Evolutionary conservation across 1,140 invertebrate species (phyloP), one percentile per base, ranked within the genome.

Genomic region (Caenorhabditis briggsae): DNA sequence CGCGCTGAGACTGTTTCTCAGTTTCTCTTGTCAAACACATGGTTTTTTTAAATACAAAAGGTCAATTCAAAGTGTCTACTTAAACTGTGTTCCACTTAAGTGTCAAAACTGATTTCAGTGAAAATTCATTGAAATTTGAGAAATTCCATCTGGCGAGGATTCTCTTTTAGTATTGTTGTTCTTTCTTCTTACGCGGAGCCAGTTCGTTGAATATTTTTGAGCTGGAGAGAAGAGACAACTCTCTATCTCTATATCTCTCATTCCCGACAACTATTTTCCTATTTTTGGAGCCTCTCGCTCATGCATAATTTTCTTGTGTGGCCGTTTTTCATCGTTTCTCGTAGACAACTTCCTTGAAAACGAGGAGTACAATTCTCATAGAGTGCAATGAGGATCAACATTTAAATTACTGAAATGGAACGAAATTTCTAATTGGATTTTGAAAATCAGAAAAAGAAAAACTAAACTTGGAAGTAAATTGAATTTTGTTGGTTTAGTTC

Each of bases 401-500:
- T 25, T 33, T 3, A 23, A 25, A 61, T 61, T 33, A 11, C 9
- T 20, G 8, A n/a, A 58, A 58, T n/a, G 56, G 56, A 58, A 58
- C 20, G 25, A 61, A 25, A 1, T 61, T 12, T 61, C 25, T 9
- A 33, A 61, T 43, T 46, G 9, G 43, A 70, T 18, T 18, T 46
- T 70, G 41, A 70, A 70, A 70, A 70, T 5, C 16, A 46, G 16
- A 70, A 64, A 11, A 33, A 64, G 14, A 70, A 16, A 70, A 16
- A 70, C 43, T 46, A 33, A 64, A 64, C 9, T 64, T 64, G 8
- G 46, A 46, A 48, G 70, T 53, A 50, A 78, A 78, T 78, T 78
- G 70, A 50, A 50, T 78, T 78, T 41, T 78, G 70, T 78, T 78
- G 70, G 70, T 78, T 78, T 78, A 50, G 70, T 78, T 33, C 33